phyloP scores from a whole-genome alignment of 2,797 vertebrate genomes.

The Hydrolagus colliei region DNA sequence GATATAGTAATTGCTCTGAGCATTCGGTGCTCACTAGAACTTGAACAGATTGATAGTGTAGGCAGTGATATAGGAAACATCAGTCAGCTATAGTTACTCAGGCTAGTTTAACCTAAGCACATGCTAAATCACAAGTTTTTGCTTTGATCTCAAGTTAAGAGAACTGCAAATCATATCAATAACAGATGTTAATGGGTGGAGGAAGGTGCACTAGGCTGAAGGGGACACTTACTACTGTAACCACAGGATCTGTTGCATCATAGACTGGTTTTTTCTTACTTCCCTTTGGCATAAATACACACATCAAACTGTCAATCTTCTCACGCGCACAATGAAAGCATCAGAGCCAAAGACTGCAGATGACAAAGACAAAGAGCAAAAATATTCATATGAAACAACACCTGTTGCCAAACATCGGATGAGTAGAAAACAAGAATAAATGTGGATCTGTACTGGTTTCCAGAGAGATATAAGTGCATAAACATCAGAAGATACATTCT shows the following conservation, averaged over 20 bases:
- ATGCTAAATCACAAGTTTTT: conserved; percentile 21
- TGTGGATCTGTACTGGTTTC: not conserved
- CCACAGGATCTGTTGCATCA: conserved; percentile 17
- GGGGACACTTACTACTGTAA: conserved; percentile 17
- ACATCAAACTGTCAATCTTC: conserved; percentile 23
- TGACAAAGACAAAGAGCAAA: conserved; percentile 18
- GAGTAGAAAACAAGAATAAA: conserved; percentile 1
- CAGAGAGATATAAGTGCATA: not conserved
- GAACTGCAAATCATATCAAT: conserved; percentile 22
- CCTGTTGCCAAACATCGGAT: not conserved
- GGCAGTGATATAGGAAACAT: conserved; percentile 23
- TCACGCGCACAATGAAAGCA: not conserved
- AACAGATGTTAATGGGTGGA: conserved; percentile 30
- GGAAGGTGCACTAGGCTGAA: not conserved
- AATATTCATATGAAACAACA: conserved; percentile 24
- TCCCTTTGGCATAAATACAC: conserved; percentile 25
- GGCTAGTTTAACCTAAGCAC: conserved; percentile 20
- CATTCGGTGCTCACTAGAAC: not conserved
- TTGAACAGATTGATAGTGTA: not conserved
- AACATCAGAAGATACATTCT: conserved; percentile 14
- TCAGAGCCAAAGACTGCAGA: not conserved
- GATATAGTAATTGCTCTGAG: not conserved
- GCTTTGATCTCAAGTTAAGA: conserved; percentile 22
- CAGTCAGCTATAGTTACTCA: conserved; percentile 22
- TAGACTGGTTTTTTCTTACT: conserved; percentile 19